Evolutionary conservation across 2,797 vertebrate genomes (phyloP), one percentile per base, ranked within the genome.

Genomic region (Dicrostonyx torquatus): DNA sequence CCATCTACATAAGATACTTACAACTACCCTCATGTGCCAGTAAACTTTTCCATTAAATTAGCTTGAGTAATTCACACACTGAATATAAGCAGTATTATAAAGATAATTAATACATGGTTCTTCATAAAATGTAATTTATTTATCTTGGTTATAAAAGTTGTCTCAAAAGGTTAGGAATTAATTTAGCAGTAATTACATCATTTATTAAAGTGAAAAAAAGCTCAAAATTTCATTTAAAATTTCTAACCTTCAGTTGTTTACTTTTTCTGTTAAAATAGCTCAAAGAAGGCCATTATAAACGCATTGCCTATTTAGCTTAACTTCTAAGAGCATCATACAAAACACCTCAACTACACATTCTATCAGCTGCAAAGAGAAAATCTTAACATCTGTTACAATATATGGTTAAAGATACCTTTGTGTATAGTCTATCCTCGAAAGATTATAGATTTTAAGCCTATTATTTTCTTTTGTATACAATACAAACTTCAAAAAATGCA

Each of bases 151-250:
- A 86, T 70, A 77, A 87, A 70, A 76, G 11, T 5, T 97, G 43
- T 80, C 94, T 89, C 29, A 60, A 40, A 20, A 93, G 31, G 91
- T 0, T 89, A 34, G 43, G 55, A 62, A 91, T 53, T 83, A 87
- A 94, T 0, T 0, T 73, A 70, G 18, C 91, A 87, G 58, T 95
- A 62, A 95, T 24, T 58, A 0, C 9, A 70, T 75, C 10, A 64
- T 24, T 89, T 89, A 89, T 5, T 94, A 31, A 84, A 22, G 60
- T 13, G 43, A 8, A 13, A 34, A 76, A 84, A 79, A 80, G n/a
- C 22, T 76, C 68, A 31, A 80, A 84, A 84, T 40, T 86, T 89
- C 43, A 77, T 43, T 55, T 96, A 96, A 79, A 68, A 90, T 87
- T 90, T 82, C 93, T 93, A 72, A 86, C 2, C 50, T 73, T 91